phyloP scores from a whole-genome alignment of 2,113 vertebrate species.

The Tympanuchus pallidicinctus region DNA sequence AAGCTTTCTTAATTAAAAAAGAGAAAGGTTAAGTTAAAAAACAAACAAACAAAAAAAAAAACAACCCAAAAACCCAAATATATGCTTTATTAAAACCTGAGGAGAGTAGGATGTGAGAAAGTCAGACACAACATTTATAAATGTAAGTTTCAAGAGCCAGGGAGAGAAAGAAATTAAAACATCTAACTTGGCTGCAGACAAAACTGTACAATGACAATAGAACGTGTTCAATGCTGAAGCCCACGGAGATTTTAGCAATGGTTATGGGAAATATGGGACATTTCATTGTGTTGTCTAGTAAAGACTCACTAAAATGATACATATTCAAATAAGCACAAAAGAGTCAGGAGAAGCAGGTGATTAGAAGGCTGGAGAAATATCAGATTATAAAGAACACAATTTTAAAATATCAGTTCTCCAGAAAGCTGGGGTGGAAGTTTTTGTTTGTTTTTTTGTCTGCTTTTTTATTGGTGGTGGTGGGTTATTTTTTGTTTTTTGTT shows the following conservation, averaged over 20 bases:
- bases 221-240: background rate
- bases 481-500: background rate
- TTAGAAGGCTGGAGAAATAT: background rate
- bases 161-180: background rate
- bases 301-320: background rate
- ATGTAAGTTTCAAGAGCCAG: background rate
- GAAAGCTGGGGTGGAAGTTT: accelerated
- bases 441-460: background rate
- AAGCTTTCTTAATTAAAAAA: background rate
- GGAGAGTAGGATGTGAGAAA: background rate
- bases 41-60: background rate
- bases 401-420: background rate
- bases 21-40: background rate
- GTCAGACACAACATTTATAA: background rate
- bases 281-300: background rate
- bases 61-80: too few relatives aligned
- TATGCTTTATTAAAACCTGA: background rate
- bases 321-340: background rate
- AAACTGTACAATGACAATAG: background rate
- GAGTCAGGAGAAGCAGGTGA: background rate
- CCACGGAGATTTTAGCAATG: background rate
- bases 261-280: background rate
- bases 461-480: background rate
- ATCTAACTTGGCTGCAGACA: background rate
- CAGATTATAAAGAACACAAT: background rate